Evolutionary conservation across 2,888 invertebrate species (phyloP), one percentile per base, ranked within the genome.

Genomic region (Stictocephala bisonia): DNA sequence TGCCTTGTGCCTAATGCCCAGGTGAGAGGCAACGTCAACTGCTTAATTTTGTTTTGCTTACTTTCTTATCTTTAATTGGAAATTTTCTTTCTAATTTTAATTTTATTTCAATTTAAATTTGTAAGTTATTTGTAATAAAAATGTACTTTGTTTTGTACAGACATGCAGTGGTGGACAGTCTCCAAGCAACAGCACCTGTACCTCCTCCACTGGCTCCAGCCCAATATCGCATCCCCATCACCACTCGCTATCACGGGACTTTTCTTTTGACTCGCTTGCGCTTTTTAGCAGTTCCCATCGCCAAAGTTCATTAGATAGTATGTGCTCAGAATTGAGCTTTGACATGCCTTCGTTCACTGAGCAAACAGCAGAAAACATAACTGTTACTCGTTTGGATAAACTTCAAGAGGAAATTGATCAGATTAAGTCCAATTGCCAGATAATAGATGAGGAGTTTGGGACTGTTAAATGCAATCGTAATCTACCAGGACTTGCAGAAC

Each of bases 381-480:
- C 81, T 31, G 76, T 80, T 66, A 74, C 77, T n/a, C 73, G 75
- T 68, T 72, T 82, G 58, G 81, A 82, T 20, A 76, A 79, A 50
- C 71, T 81, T 35, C 80, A 81, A 64, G 73, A 78, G 27, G 80
- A 81, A 68, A 79, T 82, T 18, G 79, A 80, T 71, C 78, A 77
- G 41, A 75, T 82, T 11, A 82, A 82, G 76, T 76, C 77, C 48
- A 80, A 81, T 69, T 81, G 80, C 71, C 76, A 79, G 15, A 75
- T 77, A 51, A 79, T 82, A 80, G 80, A 81, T 74, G 79, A 80
- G 58, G 80, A 80, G 22, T 78, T 82, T 68, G 79, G 77, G 50
- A 79, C 79, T 15, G 79, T 82, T 18, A 80, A 80, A 68, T 78
- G 78, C 48, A 80, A 79, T 68, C 68, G 80, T 27, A 79, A 80